phyloP scores from a whole-genome alignment of 2,113 vertebrate genomes.

The Grantiella picta region DNA sequence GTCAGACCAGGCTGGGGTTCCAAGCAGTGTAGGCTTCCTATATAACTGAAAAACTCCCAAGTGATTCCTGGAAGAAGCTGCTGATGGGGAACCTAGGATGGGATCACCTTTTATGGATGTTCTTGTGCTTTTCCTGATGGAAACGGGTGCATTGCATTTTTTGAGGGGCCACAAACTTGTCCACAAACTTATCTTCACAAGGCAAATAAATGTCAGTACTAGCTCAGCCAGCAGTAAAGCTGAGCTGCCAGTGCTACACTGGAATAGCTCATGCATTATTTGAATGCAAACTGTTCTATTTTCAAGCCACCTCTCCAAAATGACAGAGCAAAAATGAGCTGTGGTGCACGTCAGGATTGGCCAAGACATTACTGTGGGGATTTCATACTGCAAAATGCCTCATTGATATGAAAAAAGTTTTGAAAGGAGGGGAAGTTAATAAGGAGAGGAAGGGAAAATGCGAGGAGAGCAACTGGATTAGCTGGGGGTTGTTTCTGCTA shows the following conservation, averaged over 20 bases:
- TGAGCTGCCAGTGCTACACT: neutral
- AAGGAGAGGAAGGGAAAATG: neutral
- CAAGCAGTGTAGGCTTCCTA: neutral
- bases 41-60: neutral
- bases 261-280: neutral
- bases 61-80: neutral
- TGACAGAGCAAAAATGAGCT: neutral
- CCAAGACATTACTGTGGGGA: neutral
- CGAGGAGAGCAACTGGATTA: neutral
- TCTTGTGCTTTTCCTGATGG: neutral
- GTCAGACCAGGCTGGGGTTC: neutral
- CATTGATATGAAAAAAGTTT: neutral
- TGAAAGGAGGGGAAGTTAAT: neutral
- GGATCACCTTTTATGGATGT: neutral
- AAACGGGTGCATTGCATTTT: neutral
- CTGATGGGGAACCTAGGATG: neutral
- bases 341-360: neutral
- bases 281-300: neutral
- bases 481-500: neutral
- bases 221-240: neutral
- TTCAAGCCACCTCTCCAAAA: neutral
- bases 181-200: neutral
- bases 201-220: neutral
- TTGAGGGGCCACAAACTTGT: neutral
- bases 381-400: neutral